phyloP scores from a whole-genome alignment of 2,797 vertebrate genomes.

The Notolepis coatsorum region DNA sequence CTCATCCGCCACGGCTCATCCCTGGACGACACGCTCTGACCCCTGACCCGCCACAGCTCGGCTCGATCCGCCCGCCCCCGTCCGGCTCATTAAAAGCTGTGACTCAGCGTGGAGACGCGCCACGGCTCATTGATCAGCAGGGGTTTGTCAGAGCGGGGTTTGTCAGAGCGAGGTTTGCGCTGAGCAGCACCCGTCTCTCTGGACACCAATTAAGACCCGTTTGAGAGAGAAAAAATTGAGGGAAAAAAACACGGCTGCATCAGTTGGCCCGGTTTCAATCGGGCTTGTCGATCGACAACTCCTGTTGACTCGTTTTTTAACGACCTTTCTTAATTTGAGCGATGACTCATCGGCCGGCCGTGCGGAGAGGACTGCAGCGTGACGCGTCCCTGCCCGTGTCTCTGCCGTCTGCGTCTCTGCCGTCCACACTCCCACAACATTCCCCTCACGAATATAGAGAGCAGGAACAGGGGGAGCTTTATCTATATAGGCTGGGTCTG shows the following conservation, averaged over 20 bases:
- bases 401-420: too few relatives aligned
- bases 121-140: background rate
- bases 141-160: too few relatives aligned
- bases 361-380: conserved; percentile 12
- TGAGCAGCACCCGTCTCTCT: conserved; percentile 2
- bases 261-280: too few relatives aligned
- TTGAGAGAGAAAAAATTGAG: too few relatives aligned
- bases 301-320: background rate
- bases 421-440: too few relatives aligned
- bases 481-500: conserved; percentile 28
- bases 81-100: conserved; percentile 30
- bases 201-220: background rate
- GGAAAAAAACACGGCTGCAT: too few relatives aligned
- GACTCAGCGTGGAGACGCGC: conserved; percentile 19
- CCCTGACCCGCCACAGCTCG: too few relatives aligned
- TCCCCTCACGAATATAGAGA: conserved; percentile 36
- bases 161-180: too few relatives aligned
- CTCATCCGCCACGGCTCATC: too few relatives aligned
- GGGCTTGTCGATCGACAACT: too few relatives aligned
- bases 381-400: conserved; percentile 35
- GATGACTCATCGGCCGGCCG: background rate
- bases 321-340: background rate
- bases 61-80: too few relatives aligned
- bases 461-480: conserved; percentile 31
- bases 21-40: too few relatives aligned